These are phyloP conservation scores for Ectobius pallidus DNA, from an alignment of 2,888 invertebrate genomes.

Conservation along the genomic window DNA sequence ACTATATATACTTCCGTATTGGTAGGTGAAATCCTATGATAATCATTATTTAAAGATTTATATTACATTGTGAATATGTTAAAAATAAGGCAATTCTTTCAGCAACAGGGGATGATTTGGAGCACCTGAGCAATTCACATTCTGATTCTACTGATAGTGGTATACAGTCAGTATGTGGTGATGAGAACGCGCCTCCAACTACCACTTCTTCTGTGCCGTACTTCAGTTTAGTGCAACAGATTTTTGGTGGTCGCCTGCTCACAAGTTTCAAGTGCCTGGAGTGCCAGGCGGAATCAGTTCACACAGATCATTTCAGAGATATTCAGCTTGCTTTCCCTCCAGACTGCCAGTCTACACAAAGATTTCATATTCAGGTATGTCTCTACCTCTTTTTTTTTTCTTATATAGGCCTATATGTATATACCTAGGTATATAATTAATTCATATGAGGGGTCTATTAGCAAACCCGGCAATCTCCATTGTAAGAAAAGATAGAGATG, in stretches of 20 bases:
- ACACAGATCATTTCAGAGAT: constrained; percentile 80
- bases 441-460: too few species aligned
- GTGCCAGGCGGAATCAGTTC: constrained; percentile 74
- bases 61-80: too few species aligned
- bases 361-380: constrained; percentile 6
- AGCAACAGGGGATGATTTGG: constrained; percentile 50
- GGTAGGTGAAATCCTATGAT: too few species aligned
- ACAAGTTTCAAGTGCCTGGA: constrained; percentile 76
- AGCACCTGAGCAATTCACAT: constrained; percentile 52
- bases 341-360: background rate
- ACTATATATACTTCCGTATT: too few species aligned
- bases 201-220: background rate
- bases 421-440: too few species aligned
- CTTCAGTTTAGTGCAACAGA: constrained; percentile 58
- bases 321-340: constrained; percentile 75
- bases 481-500: too few species aligned
- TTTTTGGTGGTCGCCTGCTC: constrained; percentile 77
- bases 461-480: too few species aligned
- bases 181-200: constrained; percentile 44
- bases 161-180: constrained; percentile 55
- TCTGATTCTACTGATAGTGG: constrained; percentile 56
- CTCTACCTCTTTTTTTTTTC: too few species aligned
- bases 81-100: too few species aligned
- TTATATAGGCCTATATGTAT: too few species aligned
- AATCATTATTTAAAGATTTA: too few species aligned